Base-by-base conservation (phyloP, 2,113 vertebrate species). In the Dryoscopus gambensis region DNA sequence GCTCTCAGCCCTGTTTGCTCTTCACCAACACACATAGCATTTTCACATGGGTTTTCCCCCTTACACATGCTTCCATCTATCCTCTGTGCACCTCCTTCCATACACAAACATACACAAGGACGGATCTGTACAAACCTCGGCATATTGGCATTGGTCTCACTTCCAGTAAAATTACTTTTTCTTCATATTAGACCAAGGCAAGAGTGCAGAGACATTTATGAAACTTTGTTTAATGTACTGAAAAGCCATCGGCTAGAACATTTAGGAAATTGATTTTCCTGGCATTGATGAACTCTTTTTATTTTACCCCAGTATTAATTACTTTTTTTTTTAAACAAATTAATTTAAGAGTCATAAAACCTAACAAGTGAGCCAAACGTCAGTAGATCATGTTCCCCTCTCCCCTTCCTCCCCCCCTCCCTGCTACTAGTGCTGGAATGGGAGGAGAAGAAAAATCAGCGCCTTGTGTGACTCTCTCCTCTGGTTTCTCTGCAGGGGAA, bases 151-250 rank as follows among this genome's bases (percentile, higher is more conserved):
- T 71, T 81, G 96, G 96, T 97, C 97, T 97, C 96, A 90, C 97
- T 98, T 98, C 98, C 98, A 98, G 98, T 94, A 98, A 98, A 97
- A 98, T 97, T 93, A 97, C 98, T 98, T 97, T 98, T 97, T 95
- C 97, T 97, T 98, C 98, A 97, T 98, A 98, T 98, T 97, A 98
- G 98, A 98, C 98, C 98, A 97, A 97, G 96, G 97, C 97, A 67
- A 97, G 98, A 98, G 98, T 97, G 97, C 91, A 89, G 97, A 98
- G 98, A 98, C 98, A 98, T 98, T 98, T 98, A 98, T 98, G 98
- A 98, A 98, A 98, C 98, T 98, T 98, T 98, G 98, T 98, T 98
- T 98, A 98, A 98, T 98, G 98, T 98, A 98, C 98, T 98, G 98
- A 98, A 98, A 98, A 98, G 98, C 98, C 98, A 98, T 98, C 97